A percentile compares a stretch with the other conserved stretches of the same genome.
phyloP scores from a whole-genome alignment of 1,140 invertebrate species.

The Halesus radiatus region DNA sequence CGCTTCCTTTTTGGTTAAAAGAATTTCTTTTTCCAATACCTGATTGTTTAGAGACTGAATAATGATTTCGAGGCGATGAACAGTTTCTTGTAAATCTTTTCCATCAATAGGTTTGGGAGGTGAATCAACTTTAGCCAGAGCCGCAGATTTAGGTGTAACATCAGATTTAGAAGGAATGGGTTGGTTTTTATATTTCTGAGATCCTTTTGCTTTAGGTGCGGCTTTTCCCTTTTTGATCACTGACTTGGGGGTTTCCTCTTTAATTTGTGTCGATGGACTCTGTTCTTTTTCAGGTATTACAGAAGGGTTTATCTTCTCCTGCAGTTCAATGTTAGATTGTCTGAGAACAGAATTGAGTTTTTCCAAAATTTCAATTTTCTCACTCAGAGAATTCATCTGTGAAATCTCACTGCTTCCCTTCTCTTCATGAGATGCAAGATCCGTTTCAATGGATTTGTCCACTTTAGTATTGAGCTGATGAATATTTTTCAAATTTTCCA shows the following conservation, averaged over 20 bases:
- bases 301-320: conserved; percentile 68
- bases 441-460: conserved; percentile 59
- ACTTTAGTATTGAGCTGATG: conserved; percentile 44
- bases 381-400: conserved; percentile 65
- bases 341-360: conserved; percentile 70
- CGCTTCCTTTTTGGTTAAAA: conserved; percentile 61
- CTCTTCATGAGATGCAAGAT: conserved; percentile 61
- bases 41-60: conserved; percentile 68
- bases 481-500: conserved; percentile 43
- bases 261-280: conserved; percentile 23
- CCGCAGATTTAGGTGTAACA: too few relatives aligned
- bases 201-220: conserved; percentile 33
- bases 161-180: neutral
- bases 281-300: conserved; percentile 48
- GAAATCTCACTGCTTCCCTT: conserved; percentile 67
- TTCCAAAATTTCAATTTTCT: conserved; percentile 69
- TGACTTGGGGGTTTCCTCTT: conserved; percentile 34
- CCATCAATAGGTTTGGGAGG: conserved; percentile 17
- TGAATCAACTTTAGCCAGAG: conserved; percentile 23
- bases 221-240: conserved; percentile 34
- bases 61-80: conserved; percentile 61
- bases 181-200: conserved; percentile 40
- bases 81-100: conserved; percentile 43
- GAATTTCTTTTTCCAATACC: conserved; percentile 67
- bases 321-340: conserved; percentile 70